Conservation (phyloP, 2,797 vertebrate species). For the Tragopan temminckii region DNA sequence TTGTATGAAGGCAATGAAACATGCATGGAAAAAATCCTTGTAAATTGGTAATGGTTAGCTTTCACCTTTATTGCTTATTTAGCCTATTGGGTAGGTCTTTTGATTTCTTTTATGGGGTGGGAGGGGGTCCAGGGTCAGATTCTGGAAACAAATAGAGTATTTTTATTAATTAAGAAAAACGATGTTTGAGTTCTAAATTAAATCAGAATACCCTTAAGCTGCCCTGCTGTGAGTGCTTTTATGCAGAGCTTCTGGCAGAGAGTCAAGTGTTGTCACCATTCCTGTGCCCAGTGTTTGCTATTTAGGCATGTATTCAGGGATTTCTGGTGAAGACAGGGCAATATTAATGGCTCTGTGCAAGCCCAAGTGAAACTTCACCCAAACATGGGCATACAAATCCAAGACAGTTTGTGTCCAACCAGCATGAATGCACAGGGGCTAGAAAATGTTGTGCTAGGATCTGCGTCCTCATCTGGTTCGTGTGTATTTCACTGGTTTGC, state of each 20-base stretch:
- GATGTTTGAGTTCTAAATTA: slow-evolving; percentile 45
- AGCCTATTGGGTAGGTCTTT: neutral
- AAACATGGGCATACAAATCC: slow-evolving; percentile 53
- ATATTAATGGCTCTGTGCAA: slow-evolving; percentile 49
- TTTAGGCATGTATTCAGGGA: neutral
- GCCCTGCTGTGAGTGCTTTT: slow-evolving; percentile 37
- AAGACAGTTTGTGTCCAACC: neutral
- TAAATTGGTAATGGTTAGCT: neutral
- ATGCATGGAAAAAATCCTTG: neutral
- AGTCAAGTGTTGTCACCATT: slow-evolving; percentile 54
- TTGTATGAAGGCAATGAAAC: slow-evolving; percentile 20
- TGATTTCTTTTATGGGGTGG: neutral
- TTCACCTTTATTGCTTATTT: neutral
- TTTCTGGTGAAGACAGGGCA: slow-evolving; percentile 63
- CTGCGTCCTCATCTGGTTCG: neutral
- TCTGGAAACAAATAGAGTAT: slow-evolving; percentile 23
- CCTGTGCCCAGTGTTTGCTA: slow-evolving; percentile 24
- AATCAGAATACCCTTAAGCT: slow-evolving; percentile 56
- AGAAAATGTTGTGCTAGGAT: neutral
- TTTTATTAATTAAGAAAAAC: slow-evolving; percentile 62
- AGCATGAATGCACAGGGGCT: neutral
- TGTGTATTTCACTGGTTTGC: neutral
- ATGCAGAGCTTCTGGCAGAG: slow-evolving; percentile 27
- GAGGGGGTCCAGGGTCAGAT: neutral
- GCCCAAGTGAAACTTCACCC: slow-evolving; percentile 16